These are phyloP conservation scores for Mamestra brassicae DNA, from an alignment of 2,888 invertebrate genomes.

Conservation along the genomic window DNA sequence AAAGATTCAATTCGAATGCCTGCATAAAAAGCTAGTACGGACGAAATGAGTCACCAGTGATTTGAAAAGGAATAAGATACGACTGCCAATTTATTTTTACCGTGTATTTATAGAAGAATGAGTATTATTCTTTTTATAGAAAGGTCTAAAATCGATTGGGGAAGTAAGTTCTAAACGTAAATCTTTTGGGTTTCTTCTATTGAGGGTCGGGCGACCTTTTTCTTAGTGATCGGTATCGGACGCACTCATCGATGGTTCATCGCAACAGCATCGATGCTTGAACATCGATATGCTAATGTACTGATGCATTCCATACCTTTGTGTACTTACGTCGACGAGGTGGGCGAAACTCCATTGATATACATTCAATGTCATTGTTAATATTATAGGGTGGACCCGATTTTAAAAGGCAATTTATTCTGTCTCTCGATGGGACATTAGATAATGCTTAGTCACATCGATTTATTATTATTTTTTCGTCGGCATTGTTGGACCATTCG, in stretches of 20 bases:
- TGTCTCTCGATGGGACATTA: slow-evolving; percentile 80
- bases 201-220: slow-evolving; percentile 84
- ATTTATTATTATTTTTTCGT: slow-evolving; percentile 71
- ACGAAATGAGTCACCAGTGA: slow-evolving; percentile 85
- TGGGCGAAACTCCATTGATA: slow-evolving; percentile 89
- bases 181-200: slow-evolving; percentile 69
- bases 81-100: slow-evolving; percentile 66
- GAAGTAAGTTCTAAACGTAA: slow-evolving; percentile 45
- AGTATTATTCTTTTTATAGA: slow-evolving; percentile 57
- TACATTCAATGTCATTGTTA: slow-evolving; percentile 87
- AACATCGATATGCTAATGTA: slow-evolving; percentile 87
- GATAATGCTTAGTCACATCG: slow-evolving; percentile 83
- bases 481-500: slow-evolving; percentile 64
- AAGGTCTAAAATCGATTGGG: slow-evolving; percentile 70
- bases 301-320: slow-evolving; percentile 84
- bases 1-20: slow-evolving; percentile 69
- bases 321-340: slow-evolving; percentile 89
- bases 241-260: slow-evolving; percentile 82
- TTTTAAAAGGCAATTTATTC: slow-evolving; percentile 88
- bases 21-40: slow-evolving; percentile 79
- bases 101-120: slow-evolving; percentile 28
- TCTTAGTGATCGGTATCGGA: slow-evolving; percentile 85
- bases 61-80: slow-evolving; percentile 83
- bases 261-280: slow-evolving; percentile 85
- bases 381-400: slow-evolving; percentile 84